These are phyloP conservation scores for Serrognathus titanus DNA, from an alignment of 2,888 invertebrate species.

Conservation along the genomic window DNA sequence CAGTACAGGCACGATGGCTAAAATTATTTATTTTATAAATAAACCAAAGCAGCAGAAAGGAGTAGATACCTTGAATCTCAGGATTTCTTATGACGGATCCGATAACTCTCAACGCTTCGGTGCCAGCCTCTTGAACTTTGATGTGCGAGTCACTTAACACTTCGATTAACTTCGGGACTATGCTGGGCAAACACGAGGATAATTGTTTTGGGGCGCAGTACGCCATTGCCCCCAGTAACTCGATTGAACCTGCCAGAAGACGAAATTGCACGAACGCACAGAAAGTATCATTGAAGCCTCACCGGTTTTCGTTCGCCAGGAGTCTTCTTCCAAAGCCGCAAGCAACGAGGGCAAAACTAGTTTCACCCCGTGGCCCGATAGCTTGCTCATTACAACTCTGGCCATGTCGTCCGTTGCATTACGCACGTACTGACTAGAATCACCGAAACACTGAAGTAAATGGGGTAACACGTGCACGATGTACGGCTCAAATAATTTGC, in stretches of 20 bases:
- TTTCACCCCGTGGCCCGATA: constrained; percentile 97
- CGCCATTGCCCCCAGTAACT: constrained; percentile 96
- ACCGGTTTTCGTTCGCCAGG: constrained; percentile 97
- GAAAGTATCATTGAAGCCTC: constrained; percentile 12
- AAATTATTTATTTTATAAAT: constrained; percentile 1
- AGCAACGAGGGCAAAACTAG: constrained; percentile 91
- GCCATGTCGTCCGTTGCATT: constrained; percentile 96
- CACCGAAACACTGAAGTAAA: constrained; percentile 92
- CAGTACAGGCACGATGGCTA: constrained; percentile 81
- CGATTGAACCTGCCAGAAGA: constrained; percentile 73
- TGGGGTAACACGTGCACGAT: constrained; percentile 96
- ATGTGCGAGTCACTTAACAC: constrained; percentile 96
- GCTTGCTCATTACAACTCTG: constrained; percentile 89
- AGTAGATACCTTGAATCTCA: constrained; percentile 79
- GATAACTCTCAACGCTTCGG: constrained; percentile 91
- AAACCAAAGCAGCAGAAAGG: neutral
- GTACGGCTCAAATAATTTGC: constrained; percentile 97
- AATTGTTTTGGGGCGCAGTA: constrained; percentile 98
- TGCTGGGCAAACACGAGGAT: constrained; percentile 94
- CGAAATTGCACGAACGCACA: neutral
- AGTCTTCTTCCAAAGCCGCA: constrained; percentile 93
- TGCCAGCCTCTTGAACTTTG: constrained; percentile 95
- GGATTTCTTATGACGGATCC: constrained; percentile 98
- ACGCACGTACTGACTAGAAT: constrained; percentile 91
- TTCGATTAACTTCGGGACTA: constrained; percentile 96